Evolutionary conservation across 2,888 invertebrate species (phyloP).

Genomic region (Camponotus fellah): DNA sequence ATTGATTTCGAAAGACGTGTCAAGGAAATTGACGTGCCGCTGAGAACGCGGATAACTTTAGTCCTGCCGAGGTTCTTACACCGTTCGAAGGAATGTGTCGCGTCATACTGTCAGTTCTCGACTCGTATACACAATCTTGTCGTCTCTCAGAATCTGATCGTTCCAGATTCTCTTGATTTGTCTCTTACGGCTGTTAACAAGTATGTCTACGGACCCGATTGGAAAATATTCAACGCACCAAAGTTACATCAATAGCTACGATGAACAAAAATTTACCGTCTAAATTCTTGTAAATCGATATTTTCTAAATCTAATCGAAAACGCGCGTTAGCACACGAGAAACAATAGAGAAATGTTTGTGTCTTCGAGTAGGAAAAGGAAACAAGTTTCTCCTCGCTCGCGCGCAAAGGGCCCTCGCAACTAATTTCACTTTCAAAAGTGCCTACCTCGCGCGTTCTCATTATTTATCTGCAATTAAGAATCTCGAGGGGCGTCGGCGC

Average conservation of each 20-base stretch:
- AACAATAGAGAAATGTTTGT: conserved; percentile 21
- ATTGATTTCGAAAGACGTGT: conserved; percentile 54
- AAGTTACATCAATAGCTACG: background rate
- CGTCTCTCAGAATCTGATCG: background rate
- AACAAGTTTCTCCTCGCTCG: conserved; percentile 16
- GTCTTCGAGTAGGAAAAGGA: conserved; percentile 15
- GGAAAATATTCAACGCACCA: background rate
- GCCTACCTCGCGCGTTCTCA: conserved; percentile 67
- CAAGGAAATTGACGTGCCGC: conserved; percentile 56
- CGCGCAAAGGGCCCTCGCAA: conserved; percentile 53
- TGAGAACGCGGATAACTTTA: conserved; percentile 36
- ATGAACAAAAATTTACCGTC: background rate
- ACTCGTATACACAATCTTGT: conserved; percentile 27
- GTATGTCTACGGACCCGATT: background rate
- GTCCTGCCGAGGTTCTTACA: conserved; percentile 48
- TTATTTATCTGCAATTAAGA: conserved; percentile 76
- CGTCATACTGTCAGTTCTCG: conserved; percentile 60
- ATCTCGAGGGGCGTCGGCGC: conserved; percentile 64
- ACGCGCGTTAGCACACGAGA: conserved; percentile 10
- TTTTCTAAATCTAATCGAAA: background rate
- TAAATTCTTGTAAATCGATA: background rate
- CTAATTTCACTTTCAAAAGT: conserved; percentile 71
- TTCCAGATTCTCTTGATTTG: background rate
- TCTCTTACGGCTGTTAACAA: background rate
- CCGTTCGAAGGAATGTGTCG: conserved; percentile 64